Evolutionary conservation across 2,797 vertebrate genomes (phyloP).

Genomic region (Microctenopoma lineatum): DNA sequence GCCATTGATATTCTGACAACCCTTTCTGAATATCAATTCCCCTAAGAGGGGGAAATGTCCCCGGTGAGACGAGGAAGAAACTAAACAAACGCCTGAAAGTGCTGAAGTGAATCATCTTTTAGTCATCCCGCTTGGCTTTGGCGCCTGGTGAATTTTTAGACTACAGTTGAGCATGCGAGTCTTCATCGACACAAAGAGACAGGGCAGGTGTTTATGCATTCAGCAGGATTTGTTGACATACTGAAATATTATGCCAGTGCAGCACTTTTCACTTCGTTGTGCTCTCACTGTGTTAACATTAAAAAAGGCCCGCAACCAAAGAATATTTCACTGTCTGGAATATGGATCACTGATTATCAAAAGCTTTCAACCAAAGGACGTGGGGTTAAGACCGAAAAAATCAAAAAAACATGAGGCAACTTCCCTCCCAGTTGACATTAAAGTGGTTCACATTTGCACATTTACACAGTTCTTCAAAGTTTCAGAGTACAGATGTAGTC

Average conservation of each 20-base stretch:
- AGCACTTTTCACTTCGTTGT: conserved; percentile 67
- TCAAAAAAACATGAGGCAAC: conserved; percentile 74
- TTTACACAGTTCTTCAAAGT: conserved; percentile 50
- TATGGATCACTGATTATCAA: conserved; percentile 66
- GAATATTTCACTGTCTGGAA: conserved; percentile 57
- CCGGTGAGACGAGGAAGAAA: conserved; percentile 32
- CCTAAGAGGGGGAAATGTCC: conserved; percentile 37
- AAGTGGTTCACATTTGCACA: conserved; percentile 55
- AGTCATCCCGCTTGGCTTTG: conserved; percentile 55
- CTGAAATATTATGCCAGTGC: conserved; percentile 54
- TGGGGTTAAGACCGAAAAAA: conserved; percentile 40
- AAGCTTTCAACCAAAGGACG: conserved; percentile 55
- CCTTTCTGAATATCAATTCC: conserved; percentile 62
- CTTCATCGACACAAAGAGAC: conserved; percentile 58
- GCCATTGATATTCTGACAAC: conserved; percentile 67
- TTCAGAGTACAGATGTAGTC: conserved; percentile 46
- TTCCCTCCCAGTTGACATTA: conserved; percentile 47
- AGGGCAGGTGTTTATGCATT: conserved; percentile 49
- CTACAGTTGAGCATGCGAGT: conserved; percentile 44
- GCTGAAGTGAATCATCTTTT: conserved; percentile 60
- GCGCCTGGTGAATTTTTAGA: conserved; percentile 46
- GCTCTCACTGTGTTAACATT: conserved; percentile 45
- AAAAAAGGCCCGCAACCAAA: conserved; percentile 31
- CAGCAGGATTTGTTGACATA: conserved; percentile 64
- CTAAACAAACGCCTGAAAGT: conserved; percentile 50